Conservation (phyloP, 2,113 vertebrate species). For the Etia nguti region DNA sequence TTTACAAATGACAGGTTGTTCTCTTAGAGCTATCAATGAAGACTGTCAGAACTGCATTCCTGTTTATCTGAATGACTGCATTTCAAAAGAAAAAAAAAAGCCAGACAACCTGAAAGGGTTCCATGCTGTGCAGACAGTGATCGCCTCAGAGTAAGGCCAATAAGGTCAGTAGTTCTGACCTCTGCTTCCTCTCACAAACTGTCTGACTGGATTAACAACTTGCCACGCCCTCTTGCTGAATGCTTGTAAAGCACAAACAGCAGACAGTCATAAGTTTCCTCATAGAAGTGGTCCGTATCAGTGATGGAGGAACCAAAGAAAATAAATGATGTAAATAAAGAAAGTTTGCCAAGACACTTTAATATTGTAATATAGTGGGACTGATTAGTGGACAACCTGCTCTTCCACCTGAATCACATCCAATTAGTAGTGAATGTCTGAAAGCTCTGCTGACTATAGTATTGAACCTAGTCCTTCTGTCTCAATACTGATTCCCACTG, state of each 20-base stretch:
- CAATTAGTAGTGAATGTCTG: not conserved
- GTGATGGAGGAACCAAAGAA: not conserved
- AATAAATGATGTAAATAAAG: not conserved
- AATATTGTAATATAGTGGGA: not conserved
- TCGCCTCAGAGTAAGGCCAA: not conserved
- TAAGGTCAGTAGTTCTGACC: not conserved
- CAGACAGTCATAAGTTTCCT: not conserved
- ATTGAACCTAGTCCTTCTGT: not conserved
- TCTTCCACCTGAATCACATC: not conserved
- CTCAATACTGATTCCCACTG: not conserved
- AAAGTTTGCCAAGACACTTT: not conserved
- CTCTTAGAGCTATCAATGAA: not conserved
- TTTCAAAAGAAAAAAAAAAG: not conserved
- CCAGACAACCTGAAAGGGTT: not conserved
- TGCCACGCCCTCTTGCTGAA: not conserved
- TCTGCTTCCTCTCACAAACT: not conserved
- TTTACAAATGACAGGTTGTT: not conserved
- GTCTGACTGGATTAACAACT: not conserved
- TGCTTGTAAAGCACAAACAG: not conserved
- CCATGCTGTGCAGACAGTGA: not conserved
- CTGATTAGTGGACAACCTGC: not conserved
- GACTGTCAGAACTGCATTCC: not conserved
- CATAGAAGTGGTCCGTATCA: not conserved
- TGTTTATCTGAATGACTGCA: not conserved
- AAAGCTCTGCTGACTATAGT: not conserved